Conservation (phyloP, 1,140 invertebrate genomes). For the Nymphalis io region DNA sequence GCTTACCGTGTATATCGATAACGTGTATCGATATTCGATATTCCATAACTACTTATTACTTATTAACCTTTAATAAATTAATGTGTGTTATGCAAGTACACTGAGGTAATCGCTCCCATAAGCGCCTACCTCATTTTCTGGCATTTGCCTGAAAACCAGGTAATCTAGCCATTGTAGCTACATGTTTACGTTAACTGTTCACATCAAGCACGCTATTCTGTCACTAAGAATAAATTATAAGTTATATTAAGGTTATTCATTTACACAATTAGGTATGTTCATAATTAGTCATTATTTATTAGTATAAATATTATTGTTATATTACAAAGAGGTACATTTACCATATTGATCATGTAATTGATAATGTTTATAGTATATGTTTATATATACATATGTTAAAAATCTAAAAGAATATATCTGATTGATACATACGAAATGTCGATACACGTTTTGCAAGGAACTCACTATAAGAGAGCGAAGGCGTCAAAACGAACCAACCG, state of each 20-base stretch:
- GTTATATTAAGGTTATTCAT: no score
- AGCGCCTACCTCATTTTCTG: conserved; percentile 32
- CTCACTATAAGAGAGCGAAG: conserved; percentile 41
- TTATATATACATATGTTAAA: no score
- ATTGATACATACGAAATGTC: conserved; percentile 3
- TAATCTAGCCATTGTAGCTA: conserved; percentile 27
- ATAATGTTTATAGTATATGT: no score
- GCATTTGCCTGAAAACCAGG: conserved; percentile 26
- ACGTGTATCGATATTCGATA: conserved; percentile 32
- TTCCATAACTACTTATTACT: conserved; percentile 31
- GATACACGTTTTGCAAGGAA: not conserved
- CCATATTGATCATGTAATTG: no score
- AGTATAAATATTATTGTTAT: no score
- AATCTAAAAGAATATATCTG: no score
- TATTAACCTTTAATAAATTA: conserved; percentile 34
- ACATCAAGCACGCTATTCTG: no score
- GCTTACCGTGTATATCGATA: conserved; percentile 34
- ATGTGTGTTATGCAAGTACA: conserved; percentile 34
- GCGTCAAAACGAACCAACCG: conserved; percentile 75
- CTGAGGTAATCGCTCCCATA: conserved; percentile 38
- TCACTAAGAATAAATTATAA: no score
- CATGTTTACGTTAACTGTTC: not conserved
- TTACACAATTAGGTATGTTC: no score
- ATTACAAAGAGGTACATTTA: no score
- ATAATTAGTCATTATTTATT: no score